Evolutionary conservation across 2,113 vertebrate species (phyloP), one percentile per base, ranked within the genome.

Genomic region (Petrocephalus zakoni): DNA sequence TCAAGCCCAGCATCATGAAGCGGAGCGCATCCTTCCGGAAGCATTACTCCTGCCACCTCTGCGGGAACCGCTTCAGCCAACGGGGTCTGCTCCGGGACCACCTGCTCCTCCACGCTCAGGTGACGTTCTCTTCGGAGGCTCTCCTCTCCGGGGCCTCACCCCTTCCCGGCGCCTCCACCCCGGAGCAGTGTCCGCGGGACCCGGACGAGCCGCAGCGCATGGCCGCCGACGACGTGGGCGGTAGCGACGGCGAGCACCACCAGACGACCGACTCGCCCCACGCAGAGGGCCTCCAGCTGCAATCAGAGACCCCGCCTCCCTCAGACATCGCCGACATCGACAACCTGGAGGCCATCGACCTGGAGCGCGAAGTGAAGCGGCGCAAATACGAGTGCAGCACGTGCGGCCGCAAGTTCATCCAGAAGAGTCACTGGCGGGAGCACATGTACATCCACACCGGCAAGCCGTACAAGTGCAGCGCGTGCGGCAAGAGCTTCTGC

Each of bases 371-470:
- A 92, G 96, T 97, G 4, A 97, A 97, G 92, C 90, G 96, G 2
- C 93, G 97, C 55, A 97, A 97, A 91, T 97, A 97, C 0, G 96
- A 97, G 91, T 97, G 97, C 92, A 95, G 95, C 8, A 97, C 97
- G 42, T 97, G 97, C 10, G 97, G 96, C 5, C 97, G 97, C 88
- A 97, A 97, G 89, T 97, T 97, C 89, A 96, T 97, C 92, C 97
- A 97, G 95, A 97, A 96, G 87, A 97, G 97, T 94, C 97, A 97
- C 95, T 97, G 97, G 96, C 90, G 96, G 90, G 97, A 97, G 92
- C 97, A 97, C 93, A 97, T 97, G 96, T 97, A 97, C 94, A 97
- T 97, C 53, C 97, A 97, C 93, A 97, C 97, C 0, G 97, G 97
- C 42, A 97, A 97, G 90, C 97, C 97, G 51, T 97, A 97, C 94